Evolutionary conservation across 2,888 invertebrate species (phyloP), one percentile per base, ranked within the genome.

Genomic region (Lasioglossum calceatum): DNA sequence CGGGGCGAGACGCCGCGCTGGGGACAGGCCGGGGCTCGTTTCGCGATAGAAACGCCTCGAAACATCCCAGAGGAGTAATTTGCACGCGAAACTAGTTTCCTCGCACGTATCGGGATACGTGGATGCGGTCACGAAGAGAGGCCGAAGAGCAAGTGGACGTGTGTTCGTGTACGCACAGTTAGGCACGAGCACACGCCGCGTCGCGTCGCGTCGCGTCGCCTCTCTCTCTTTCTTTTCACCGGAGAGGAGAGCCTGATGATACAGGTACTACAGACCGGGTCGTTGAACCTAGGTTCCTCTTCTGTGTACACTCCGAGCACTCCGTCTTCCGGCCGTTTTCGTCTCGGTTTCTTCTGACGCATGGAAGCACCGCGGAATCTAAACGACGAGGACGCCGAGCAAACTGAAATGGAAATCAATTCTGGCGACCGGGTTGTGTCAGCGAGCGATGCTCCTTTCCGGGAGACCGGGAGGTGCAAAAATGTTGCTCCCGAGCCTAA

Each of bases 241-340:
- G 77, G 89, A 81, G 89, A 85, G 85, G 84, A 90, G 90, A 78
- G 81, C 89, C 88, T 81, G 90, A 91, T 90, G 90, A 91, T 90
- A 89, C 90, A 90, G 90, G 90, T 90, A 90, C 90, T 90, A 90
- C 89, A 90, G 89, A 86, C 77, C 70, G 54, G 91, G 90, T 90
- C 90, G 81, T 90, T 89, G 91, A 90, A 91, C 90, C 82, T 79
- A 78, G 70, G 77, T 85, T 87, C 87, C 89, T 85, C 85, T 87
- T 87, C 79, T 82, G 81, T 82, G 81, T 86, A 89, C 89, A 84
- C 85, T 86, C 79, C 79, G 64, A 12, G 77, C 88, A 75, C 82
- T n/a, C 23, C 74, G 82, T 90, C 90, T 85, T 90, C 88, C 87
- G 86, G 74, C 82, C 87, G 85, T 90, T 90, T 90, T 90, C 87